phyloP scores from a whole-genome alignment of 2,797 vertebrate species.

The Acanthiza pusilla region DNA sequence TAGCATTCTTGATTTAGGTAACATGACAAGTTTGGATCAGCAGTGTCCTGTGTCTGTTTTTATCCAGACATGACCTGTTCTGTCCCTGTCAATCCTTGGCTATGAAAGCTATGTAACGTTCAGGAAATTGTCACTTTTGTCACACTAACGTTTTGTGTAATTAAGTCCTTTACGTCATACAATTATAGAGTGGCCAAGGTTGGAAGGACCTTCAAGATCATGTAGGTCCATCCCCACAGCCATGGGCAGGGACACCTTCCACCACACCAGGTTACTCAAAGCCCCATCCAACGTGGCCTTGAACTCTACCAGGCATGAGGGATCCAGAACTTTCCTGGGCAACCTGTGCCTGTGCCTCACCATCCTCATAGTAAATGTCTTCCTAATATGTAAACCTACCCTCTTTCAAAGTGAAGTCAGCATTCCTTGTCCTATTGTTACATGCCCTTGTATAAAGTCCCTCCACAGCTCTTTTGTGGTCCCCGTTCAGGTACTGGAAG shows the following conservation, averaged over 20 bases:
- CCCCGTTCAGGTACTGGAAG: neutral
- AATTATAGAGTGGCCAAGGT: neutral
- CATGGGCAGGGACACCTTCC: neutral
- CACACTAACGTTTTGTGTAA: accelerated
- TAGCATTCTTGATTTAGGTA: neutral
- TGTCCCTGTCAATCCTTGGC: neutral
- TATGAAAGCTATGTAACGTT: neutral
- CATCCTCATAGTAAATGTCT: neutral
- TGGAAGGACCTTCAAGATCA: neutral
- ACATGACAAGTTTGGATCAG: neutral
- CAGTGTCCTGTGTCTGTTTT: neutral
- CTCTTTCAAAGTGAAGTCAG: neutral
- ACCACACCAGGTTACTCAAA: neutral
- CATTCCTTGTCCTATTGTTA: neutral
- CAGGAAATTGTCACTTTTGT: neutral
- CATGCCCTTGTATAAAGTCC: neutral
- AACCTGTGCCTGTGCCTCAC: neutral
- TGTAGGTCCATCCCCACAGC: neutral
- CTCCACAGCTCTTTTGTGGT: neutral
- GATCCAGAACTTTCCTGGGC: neutral
- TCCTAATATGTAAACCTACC: neutral
- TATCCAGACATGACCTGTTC: neutral
- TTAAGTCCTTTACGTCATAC: neutral
- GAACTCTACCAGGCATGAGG: neutral
- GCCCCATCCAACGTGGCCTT: neutral